These are phyloP conservation scores for Lycodopsis pacificus DNA, from an alignment of 2,797 vertebrate species.

Conservation along the genomic window DNA sequence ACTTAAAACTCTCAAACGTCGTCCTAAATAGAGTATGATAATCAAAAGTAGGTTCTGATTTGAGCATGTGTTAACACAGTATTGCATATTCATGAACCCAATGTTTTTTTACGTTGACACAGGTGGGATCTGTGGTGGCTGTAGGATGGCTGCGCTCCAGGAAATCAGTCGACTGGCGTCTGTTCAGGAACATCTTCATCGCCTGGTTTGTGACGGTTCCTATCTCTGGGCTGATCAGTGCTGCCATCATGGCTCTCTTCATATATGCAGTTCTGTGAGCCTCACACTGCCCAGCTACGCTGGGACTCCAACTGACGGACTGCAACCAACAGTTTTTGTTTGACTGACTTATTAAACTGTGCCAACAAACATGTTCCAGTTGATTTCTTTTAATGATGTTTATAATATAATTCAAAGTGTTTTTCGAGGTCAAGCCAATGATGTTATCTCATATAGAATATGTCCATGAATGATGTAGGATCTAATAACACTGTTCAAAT, in stretches of 20 bases:
- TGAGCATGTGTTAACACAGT: not conserved
- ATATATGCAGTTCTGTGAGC: constrained; percentile 80
- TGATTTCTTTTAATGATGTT: constrained; percentile 23
- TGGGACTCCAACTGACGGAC: not conserved
- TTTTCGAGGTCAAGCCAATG: constrained; percentile 17
- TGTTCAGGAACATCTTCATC: constrained; percentile 97
- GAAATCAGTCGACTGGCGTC: constrained; percentile 95
- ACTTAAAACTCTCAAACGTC: not conserved
- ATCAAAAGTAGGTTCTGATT: not conserved
- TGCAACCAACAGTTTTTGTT: not conserved
- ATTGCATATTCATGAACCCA: not conserved
- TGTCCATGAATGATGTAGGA: constrained; percentile 31
- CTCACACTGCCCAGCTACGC: constrained; percentile 14
- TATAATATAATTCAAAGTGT: constrained; percentile 19
- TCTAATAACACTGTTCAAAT: constrained; percentile 38
- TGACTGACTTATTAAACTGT: constrained; percentile 24
- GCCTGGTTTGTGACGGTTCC: constrained; percentile 98
- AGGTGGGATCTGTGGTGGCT: constrained; percentile 96
- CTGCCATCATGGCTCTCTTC: constrained; percentile 95
- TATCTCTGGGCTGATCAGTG: constrained; percentile 93
- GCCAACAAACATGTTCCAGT: constrained; percentile 9
- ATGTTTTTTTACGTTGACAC: constrained; percentile 5
- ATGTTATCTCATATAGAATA: constrained; percentile 21
- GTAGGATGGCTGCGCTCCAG: constrained; percentile 96
- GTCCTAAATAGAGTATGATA: not conserved